Percentiles rank a stretch among this genome's conserved stretches.
These are phyloP conservation scores for Otocyon megalotis DNA, from an alignment of 2,113 vertebrate genomes.

Conservation along the genomic window DNA sequence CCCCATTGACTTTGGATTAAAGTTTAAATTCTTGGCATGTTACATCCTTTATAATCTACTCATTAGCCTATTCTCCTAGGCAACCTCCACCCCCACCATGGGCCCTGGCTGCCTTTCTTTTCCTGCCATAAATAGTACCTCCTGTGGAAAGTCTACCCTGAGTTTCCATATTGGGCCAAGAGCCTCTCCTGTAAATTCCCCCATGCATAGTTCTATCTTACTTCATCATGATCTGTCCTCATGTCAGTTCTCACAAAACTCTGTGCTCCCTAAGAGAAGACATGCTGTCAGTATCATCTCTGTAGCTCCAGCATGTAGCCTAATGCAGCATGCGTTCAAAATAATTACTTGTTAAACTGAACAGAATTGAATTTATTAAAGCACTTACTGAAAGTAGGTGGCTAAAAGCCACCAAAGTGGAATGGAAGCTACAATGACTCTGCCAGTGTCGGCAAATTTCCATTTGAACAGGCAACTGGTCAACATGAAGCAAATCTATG, in stretches of 20 bases:
- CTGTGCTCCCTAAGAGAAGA: background rate
- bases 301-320: background rate
- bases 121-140: background rate
- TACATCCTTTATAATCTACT: conserved; percentile 25
- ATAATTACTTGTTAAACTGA: background rate
- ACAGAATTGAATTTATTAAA: background rate
- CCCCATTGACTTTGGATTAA: conserved; percentile 26
- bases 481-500: accelerated
- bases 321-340: background rate
- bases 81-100: background rate
- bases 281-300: background rate
- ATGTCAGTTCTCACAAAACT: background rate
- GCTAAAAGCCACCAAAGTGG: background rate
- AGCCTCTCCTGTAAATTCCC: background rate
- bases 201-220: background rate
- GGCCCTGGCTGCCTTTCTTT: background rate
- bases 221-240: background rate
- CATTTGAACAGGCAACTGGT: too few relatives aligned
- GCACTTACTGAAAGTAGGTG: background rate
- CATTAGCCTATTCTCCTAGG: background rate
- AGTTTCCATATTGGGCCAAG: background rate
- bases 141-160: background rate
- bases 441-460: background rate
- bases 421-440: background rate
- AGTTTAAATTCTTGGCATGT: conserved; percentile 39